Conservation (phyloP, 2,113 vertebrate species). For the Saccopteryx bilineata region DNA sequence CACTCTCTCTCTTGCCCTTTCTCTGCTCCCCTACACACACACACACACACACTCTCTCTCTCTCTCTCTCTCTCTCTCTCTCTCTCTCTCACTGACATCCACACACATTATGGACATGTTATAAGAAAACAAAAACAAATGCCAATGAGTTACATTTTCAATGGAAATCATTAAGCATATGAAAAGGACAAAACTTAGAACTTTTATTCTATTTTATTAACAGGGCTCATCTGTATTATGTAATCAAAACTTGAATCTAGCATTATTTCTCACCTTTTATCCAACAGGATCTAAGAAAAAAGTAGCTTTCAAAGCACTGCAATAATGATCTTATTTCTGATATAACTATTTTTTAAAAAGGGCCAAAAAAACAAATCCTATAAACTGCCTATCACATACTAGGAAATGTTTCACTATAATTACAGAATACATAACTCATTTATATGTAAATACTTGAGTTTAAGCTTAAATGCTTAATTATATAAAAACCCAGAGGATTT, state of each 20-base stretch:
- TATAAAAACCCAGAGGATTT: slow-evolving; percentile 35
- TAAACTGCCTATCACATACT: slow-evolving; percentile 31
- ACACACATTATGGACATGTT: not conserved
- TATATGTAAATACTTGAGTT: slow-evolving; percentile 64
- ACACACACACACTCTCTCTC: too few relatives aligned
- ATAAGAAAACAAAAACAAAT: slow-evolving; percentile 30
- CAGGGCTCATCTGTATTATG: slow-evolving; percentile 10
- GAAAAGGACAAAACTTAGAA: not conserved
- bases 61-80: too few relatives aligned
- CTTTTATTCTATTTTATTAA: slow-evolving; percentile 42
- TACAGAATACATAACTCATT: slow-evolving; percentile 49
- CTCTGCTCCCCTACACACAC: not conserved
- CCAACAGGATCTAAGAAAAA: slow-evolving; percentile 49
- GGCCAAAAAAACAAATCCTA: not conserved
- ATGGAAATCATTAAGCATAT: not conserved
- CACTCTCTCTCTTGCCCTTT: not conserved
- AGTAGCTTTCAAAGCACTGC: slow-evolving; percentile 43
- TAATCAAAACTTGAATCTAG: slow-evolving; percentile 21
- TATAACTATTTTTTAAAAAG: not conserved
- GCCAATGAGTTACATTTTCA: slow-evolving; percentile 18
- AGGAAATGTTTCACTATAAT: slow-evolving; percentile 44
- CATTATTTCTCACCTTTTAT: slow-evolving; percentile 42
- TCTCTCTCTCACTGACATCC: not conserved
- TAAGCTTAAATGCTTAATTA: slow-evolving; percentile 43
- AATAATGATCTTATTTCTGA: slow-evolving; percentile 64